These are phyloP conservation scores for Drosophila ficusphila DNA, from an alignment of 1,140 invertebrate genomes.

Conservation along the genomic window DNA sequence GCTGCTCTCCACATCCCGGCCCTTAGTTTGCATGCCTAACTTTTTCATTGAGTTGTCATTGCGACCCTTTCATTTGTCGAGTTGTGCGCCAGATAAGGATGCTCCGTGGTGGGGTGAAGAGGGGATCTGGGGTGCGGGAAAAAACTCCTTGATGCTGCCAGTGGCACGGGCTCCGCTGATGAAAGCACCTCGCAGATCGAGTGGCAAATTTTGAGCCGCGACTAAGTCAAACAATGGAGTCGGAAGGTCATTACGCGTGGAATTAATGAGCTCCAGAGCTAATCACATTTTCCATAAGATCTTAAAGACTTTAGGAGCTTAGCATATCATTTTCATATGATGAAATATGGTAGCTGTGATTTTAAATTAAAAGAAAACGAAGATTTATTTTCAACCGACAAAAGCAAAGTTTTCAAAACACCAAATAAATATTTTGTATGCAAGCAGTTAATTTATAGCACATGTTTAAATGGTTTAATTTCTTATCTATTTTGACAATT, in stretches of 20 bases:
- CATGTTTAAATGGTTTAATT: too few species aligned
- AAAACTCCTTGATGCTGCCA: conserved; percentile 10
- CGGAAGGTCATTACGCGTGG: conserved; percentile 32
- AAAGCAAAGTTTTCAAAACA: too few species aligned
- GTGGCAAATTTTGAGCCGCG: conserved; percentile 27
- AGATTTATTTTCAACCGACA: too few species aligned
- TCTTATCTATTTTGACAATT: not conserved
- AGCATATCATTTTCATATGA: not conserved
- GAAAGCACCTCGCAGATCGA: conserved; percentile 10
- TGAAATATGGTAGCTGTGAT: too few species aligned
- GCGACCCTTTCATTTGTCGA: conserved; percentile 62
- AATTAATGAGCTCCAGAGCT: not conserved
- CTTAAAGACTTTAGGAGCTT: not conserved
- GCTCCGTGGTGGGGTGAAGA: not conserved
- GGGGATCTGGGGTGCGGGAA: not conserved
- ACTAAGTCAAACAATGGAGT: conserved; percentile 14
- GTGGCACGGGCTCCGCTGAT: conserved; percentile 11
- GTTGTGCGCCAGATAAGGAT: conserved; percentile 47
- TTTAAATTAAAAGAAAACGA: too few species aligned
- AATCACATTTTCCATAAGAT: not conserved
- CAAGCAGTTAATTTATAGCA: too few species aligned
- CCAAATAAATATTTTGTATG: too few species aligned
- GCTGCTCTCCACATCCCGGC: conserved; percentile 39
- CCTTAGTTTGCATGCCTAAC: conserved; percentile 67
- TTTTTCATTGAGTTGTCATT: conserved; percentile 70